Conservation (phyloP, 2,888 invertebrate genomes). For the Euzetes globulus region DNA sequence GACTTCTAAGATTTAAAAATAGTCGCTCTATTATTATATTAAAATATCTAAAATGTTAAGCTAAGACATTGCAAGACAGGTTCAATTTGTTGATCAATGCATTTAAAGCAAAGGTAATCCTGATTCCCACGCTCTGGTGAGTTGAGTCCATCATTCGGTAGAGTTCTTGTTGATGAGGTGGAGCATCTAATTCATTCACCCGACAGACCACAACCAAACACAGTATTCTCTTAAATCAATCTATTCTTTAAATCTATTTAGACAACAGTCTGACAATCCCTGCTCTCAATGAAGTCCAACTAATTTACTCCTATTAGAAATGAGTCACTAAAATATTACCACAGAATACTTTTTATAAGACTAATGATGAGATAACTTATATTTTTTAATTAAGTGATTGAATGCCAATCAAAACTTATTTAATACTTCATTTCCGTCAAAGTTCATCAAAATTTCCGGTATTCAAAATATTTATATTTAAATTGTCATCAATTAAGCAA, state of each 20-base stretch:
- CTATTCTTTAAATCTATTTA: neutral
- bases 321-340: no score
- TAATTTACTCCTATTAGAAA: no score
- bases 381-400: no score
- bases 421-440: no score
- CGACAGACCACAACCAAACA: neutral
- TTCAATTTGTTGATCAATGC: slow-evolving; percentile 19
- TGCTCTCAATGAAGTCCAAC: no score
- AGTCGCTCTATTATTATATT: slow-evolving; percentile 18
- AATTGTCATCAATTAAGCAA: no score
- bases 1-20: slow-evolving; percentile 19
- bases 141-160: slow-evolving; percentile 10
- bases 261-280: no score
- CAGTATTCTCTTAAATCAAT: neutral
- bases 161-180: slow-evolving; percentile 23
- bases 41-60: neutral
- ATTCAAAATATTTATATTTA: no score
- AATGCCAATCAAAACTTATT: no score
- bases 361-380: no score
- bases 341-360: no score
- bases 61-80: neutral
- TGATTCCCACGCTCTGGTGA: slow-evolving; percentile 20
- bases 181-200: slow-evolving; percentile 25
- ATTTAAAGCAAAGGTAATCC: slow-evolving; percentile 18
- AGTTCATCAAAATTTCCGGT: no score